Evolutionary conservation across 2,888 invertebrate genomes (phyloP).

Genomic region (Sclerodermus sp.): DNA sequence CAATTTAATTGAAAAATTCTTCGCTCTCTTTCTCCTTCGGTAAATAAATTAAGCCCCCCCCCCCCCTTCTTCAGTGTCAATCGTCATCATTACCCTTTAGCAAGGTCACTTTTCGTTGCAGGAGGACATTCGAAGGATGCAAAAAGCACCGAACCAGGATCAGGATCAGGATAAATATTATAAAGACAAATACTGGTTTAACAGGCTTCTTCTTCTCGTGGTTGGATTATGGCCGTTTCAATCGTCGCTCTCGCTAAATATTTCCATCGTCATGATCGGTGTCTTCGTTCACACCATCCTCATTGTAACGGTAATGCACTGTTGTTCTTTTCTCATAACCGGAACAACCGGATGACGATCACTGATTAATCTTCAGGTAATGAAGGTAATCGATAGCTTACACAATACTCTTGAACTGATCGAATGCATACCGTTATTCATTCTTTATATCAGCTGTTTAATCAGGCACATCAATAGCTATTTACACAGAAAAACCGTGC

Average conservation of each 20-base stretch:
- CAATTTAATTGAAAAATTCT: too few relatives aligned
- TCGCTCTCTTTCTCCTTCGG: too few relatives aligned
- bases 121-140: too few relatives aligned
- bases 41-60: too few relatives aligned
- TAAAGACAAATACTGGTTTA: not conserved
- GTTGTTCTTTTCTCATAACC: not conserved
- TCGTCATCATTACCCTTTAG: too few relatives aligned
- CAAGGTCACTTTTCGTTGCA: too few relatives aligned
- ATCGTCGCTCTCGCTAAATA: not conserved
- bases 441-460: not conserved
- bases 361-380: not conserved
- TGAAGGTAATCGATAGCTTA: not conserved
- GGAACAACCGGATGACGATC: too few relatives aligned
- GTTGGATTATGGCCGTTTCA: not conserved
- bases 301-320: not conserved
- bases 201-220: not conserved
- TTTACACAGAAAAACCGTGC: not conserved
- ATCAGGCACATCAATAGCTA: not conserved
- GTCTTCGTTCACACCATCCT: not conserved
- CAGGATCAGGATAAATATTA: not conserved
- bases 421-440: not conserved
- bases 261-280: not conserved
- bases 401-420: not conserved
- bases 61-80: too few relatives aligned
- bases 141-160: not conserved